Conservation (phyloP, 2,797 vertebrate species). For the Pipistrellus pygmaeus region DNA sequence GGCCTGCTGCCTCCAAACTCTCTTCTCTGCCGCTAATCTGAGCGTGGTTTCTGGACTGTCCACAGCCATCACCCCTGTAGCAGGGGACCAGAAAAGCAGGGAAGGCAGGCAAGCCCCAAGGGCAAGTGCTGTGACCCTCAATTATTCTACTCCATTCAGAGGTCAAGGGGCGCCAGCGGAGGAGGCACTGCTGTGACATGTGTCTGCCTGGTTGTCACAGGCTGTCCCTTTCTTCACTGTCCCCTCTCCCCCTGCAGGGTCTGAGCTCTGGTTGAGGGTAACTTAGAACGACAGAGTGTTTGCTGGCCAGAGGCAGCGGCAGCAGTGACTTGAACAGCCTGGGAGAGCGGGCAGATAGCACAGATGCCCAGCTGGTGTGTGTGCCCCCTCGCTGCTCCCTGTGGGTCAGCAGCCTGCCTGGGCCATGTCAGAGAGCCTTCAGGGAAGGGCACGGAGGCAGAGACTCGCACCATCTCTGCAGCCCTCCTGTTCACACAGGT, state of each 20-base stretch:
- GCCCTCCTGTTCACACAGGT: fast-evolving
- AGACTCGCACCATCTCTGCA: fast-evolving
- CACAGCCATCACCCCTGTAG: neutral
- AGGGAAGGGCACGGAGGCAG: neutral
- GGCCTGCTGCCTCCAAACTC: neutral
- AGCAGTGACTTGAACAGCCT: slow-evolving; percentile 2
- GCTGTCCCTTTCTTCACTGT: neutral
- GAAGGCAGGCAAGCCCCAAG: neutral
- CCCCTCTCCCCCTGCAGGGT: neutral
- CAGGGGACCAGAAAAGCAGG: neutral
- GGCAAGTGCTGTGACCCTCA: too few species aligned
- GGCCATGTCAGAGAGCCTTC: neutral
- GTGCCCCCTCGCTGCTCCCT: fast-evolving
- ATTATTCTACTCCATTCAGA: neutral
- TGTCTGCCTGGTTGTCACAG: neutral
- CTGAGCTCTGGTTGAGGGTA: slow-evolving; percentile 61
- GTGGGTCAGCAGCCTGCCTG: neutral
- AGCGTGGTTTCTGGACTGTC: neutral
- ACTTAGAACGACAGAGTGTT: slow-evolving; percentile 76
- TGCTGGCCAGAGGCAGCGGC: slow-evolving; percentile 55
- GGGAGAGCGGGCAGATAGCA: slow-evolving; percentile 61
- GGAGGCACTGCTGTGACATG: neutral
- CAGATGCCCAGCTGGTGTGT: neutral
- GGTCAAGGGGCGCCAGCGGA: neutral
- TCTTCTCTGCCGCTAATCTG: neutral